Evolutionary conservation across 2,888 invertebrate species (phyloP), one percentile per base, ranked within the genome.

Genomic region (Pristionchus fissidentatus): DNA sequence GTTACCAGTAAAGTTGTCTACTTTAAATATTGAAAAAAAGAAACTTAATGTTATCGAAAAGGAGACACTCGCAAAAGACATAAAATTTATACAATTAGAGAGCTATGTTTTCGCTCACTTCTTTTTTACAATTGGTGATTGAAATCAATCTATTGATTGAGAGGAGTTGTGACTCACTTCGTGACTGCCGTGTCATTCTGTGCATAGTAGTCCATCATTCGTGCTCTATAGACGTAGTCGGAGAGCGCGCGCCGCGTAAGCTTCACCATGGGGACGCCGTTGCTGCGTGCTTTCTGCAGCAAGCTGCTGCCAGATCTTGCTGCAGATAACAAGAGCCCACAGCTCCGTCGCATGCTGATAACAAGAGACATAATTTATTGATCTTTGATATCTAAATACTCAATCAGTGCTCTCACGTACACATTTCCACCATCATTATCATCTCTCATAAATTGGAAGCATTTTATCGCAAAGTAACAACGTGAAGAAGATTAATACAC

Each of bases 131-230:
- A n/a, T n/a, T n/a, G n/a, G n/a, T 52, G 22, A 52, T 52, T 15
- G 15, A 52, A 52, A n/a, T n/a, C n/a, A n/a, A n/a, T n/a, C n/a
- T n/a, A n/a, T n/a, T n/a, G n/a, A n/a, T n/a, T n/a, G n/a, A n/a
- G 22, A 62, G 8, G 57, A 29, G 29, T n/a, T 10, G 57, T 52
- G 1, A 22, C 80, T 81, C 46, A 83, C 83, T 83, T 83, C 29
- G 26, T 22, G 8, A 83, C 83, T 10, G 83, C 83, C 73, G 83
- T 73, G 55, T 83, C 83, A 43, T 83, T 83, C 83, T 73, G 70
- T 26, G 83, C 57, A 73, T 73, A 83, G 83, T 83, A 83, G 83
- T 83, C 83, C 52, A 83, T 35, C 83, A 83, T 83, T 22, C 83
- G 32, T 52, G 43, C 32, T 26, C 43, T 32, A 55, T 52, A 83